Base-by-base conservation (phyloP, 2,888 invertebrate species). In the Rhorus exstirpatorius region DNA sequence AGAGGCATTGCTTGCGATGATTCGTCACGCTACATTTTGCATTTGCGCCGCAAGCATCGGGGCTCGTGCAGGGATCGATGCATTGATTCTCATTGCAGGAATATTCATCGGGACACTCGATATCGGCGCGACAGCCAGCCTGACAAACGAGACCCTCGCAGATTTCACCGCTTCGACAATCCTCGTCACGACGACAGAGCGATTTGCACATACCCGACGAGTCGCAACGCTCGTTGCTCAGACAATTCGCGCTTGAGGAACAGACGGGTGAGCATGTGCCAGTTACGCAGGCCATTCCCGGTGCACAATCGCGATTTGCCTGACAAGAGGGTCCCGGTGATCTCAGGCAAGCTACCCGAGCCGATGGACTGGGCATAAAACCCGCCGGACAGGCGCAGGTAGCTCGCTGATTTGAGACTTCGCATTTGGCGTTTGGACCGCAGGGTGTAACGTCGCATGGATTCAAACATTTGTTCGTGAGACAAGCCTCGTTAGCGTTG, bases 311-410 rank as follows among this genome's bases (percentile, higher is more conserved):
- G 70, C 96, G 94, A 88, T 97, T 97, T 87, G 96, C 96, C 41
- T 93, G 94, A 90, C 98, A 98, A n/a, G 95, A 94, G 17, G 95
- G 93, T 10, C 97, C 95, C 0, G 97, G 97, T 10, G 97, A 94
- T 87, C 98, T 94, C 0, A 97, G 96, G 89, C 98, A 98, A 0
- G 97, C 98, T 41, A 98, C 95, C 90, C 97, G 97, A 0, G 98
- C 96, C 1, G 97, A 96, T 63, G 98, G 98, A 92, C 97, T 98
- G 10, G 98, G 97, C 87, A 98, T 97, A 91, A 97, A 95, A 21
- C 96, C 96, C 63, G 94, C 94, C 41, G 96, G 94, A 90, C 98
- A 98, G 21, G 96, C 96, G 90, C 98, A 98, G 44, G 96, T 94
- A 3, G 97, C 96, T 87, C 97, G 95, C 90, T 97, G 96, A 89